These are phyloP conservation scores for Haplochromis vanheusdeni DNA, from an alignment of 2,113 vertebrate species.

Conservation along the genomic window DNA sequence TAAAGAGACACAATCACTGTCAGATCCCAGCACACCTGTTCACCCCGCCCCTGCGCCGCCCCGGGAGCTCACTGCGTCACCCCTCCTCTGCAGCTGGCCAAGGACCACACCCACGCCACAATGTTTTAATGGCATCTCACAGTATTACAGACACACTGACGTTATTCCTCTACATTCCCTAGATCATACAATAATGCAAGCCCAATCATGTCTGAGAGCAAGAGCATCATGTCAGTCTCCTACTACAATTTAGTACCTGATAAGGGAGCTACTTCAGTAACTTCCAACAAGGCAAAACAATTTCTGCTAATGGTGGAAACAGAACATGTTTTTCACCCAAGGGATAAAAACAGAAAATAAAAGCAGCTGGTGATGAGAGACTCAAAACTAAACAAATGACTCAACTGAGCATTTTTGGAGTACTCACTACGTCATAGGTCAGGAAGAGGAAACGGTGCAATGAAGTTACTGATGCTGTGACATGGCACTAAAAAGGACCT, in stretches of 20 bases:
- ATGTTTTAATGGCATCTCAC: neutral
- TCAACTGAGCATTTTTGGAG: neutral
- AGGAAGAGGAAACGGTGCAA: neutral
- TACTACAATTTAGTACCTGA: neutral
- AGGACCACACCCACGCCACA: too few species aligned
- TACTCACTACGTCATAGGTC: neutral
- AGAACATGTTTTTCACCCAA: neutral
- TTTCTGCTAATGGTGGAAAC: neutral
- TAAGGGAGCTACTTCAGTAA: neutral
- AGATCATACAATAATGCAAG: rapidly evolving
- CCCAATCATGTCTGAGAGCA: neutral
- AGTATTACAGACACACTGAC: neutral
- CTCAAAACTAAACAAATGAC: neutral
- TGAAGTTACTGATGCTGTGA: neutral
- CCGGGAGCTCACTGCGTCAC: too few species aligned
- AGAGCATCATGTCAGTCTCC: neutral
- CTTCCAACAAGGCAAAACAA: neutral
- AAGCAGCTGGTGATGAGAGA: neutral
- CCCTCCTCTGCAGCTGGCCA: too few species aligned
- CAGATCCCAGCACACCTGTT: too few species aligned
- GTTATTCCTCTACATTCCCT: neutral
- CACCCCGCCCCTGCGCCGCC: too few species aligned
- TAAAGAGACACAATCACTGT: too few species aligned
- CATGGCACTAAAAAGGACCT: neutral
- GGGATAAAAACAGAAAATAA: neutral